Base-by-base conservation (phyloP, 2,888 invertebrate genomes). In the Lysandra bellargus region DNA sequence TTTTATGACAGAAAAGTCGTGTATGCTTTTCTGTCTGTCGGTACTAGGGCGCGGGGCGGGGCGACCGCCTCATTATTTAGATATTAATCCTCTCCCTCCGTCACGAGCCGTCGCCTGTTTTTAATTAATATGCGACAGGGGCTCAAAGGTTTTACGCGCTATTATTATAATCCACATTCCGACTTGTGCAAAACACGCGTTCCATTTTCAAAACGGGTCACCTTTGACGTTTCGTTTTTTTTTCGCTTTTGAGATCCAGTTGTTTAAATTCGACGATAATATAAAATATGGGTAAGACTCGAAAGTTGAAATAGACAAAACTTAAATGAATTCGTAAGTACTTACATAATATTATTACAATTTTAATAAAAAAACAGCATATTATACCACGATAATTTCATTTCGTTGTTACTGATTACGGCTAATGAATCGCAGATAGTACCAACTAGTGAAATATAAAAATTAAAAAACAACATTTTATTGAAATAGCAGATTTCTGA, bases 1-100 rank as follows among this genome's bases (percentile, higher is more conserved):
- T 9, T 49, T 5, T 44, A 1, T 6, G 7, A 44, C 7, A 44
- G 44, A 14, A 53, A 57, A 17, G 57, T 57, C 4, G 4, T 17
- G 57, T 57, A 30, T 30, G 4, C 23, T 78, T 86, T 83, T 91
- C 90, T 83, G 84, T 91, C 90, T 83, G 84, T 83, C 91, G 81
- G 85, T 93, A 87, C 85, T 69, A 33, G 33, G 69, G 49, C 3
- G 44, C 78, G 87, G 90, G 91, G 92, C 91, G 92, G 89, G 89
- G 92, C 92, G 86, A 87, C 86, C 83, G 88, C 86, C 91, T 94
- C 94, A 93, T 94, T 93, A 94, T 93, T 93, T 92, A 91, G 92
- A 93, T 93, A 93, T 94, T 93, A 94, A 93, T 92, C 93, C 90
- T 83, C 87, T 83, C 89, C 88, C 91, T 89, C 89, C 80, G 82